Evolutionary conservation across 64 coral and sea anemone genomes (phyloP).

Genomic region (Pocillopora damicornis): DNA sequence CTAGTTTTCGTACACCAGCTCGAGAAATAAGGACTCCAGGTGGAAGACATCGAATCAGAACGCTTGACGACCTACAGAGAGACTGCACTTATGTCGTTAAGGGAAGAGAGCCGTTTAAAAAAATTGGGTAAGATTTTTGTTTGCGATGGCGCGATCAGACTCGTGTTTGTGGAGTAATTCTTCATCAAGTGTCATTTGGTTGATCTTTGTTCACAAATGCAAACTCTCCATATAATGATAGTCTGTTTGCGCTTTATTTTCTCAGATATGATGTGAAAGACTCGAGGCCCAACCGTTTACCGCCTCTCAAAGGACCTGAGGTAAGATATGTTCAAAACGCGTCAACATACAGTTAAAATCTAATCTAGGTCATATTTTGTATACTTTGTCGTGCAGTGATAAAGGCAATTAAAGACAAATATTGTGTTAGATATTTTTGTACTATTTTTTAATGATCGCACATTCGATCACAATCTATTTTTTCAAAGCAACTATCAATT

Average conservation of each 20-base stretch:
- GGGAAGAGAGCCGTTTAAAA: slow-evolving; percentile 50
- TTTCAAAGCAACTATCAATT: background rate
- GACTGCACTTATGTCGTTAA: slow-evolving; percentile 40
- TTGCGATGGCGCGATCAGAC: slow-evolving; percentile 5
- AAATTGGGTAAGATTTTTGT: slow-evolving; percentile 37
- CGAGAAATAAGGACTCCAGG: slow-evolving; percentile 52
- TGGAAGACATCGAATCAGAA: slow-evolving; percentile 36
- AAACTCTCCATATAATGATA: background rate
- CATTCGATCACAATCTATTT: background rate
- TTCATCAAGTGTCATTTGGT: background rate
- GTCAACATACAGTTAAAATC: background rate
- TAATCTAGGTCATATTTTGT: background rate
- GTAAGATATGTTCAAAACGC: background rate
- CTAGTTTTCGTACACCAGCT: slow-evolving; percentile 10
- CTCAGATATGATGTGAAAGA: slow-evolving; percentile 14
- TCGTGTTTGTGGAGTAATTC: background rate
- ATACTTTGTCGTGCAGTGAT: background rate
- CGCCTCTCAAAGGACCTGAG: background rate
- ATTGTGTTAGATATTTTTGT: background rate
- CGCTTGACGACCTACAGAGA: slow-evolving; percentile 16
- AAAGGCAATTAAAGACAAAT: background rate
- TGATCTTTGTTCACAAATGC: slow-evolving; percentile 4
- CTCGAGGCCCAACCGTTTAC: background rate
- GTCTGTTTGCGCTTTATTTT: background rate
- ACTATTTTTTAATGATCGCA: background rate